phyloP scores from a whole-genome alignment of 2,888 invertebrate genomes.

The Rhynchonema sp. region DNA sequence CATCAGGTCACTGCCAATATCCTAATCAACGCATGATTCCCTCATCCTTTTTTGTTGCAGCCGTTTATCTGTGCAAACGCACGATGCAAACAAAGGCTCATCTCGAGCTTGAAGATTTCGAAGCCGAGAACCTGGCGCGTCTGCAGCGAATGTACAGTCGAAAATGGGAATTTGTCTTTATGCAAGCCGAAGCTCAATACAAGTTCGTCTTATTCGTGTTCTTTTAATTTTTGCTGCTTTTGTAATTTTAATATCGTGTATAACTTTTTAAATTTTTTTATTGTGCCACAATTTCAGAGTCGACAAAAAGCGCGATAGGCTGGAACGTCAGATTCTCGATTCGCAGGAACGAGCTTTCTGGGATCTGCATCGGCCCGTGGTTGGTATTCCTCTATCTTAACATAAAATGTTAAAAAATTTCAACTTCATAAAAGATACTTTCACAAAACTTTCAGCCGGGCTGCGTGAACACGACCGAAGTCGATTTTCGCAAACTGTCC shows the following conservation, averaged over 20 bases:
- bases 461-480: constrained; percentile 92
- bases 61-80: constrained; percentile 92
- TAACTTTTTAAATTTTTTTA: no score
- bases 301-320: constrained; percentile 91
- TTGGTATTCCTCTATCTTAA: constrained; percentile 29
- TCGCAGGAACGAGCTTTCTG: constrained; percentile 98
- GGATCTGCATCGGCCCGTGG: constrained; percentile 98
- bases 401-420: not conserved
- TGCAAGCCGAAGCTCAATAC: constrained; percentile 84
- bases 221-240: no score
- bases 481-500: constrained; percentile 87
- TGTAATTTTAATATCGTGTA: no score
- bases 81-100: constrained; percentile 99
- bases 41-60: constrained; percentile 44
- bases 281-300: constrained; percentile 36
- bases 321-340: constrained; percentile 90
- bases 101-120: constrained; percentile 88
- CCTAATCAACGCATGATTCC: not conserved
- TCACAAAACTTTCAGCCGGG: constrained; percentile 51
- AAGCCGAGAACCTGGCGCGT: constrained; percentile 87
- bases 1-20: no score
- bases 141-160: constrained; percentile 96
- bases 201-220: constrained; percentile 35
- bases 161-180: constrained; percentile 99
- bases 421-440: not conserved